Conservation (phyloP, 1,140 invertebrate genomes). For the Pachyrhynchus sulphureomaculatus region DNA sequence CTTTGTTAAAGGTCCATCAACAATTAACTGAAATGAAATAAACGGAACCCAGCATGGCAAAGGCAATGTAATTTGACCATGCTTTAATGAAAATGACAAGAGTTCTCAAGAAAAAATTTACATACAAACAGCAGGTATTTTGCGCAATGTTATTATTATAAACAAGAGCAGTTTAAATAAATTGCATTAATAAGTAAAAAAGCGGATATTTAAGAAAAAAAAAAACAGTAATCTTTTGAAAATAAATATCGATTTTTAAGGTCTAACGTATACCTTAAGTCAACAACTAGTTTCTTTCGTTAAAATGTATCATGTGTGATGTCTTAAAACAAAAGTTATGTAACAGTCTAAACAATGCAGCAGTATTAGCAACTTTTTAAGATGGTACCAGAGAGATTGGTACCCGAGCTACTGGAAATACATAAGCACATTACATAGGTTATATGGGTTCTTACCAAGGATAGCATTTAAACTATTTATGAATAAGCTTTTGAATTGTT, state of each 20-base stretch:
- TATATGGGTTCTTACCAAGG: conserved; percentile 45
- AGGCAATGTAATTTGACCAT: conserved; percentile 9
- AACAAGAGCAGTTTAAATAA: not conserved
- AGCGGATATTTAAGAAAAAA: too few relatives aligned
- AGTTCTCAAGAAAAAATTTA: conserved; percentile 19
- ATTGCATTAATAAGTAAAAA: too few relatives aligned
- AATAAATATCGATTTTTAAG: too few relatives aligned
- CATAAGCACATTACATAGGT: conserved; percentile 15
- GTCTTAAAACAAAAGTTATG: not conserved
- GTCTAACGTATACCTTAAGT: too few relatives aligned
- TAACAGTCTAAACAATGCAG: not conserved
- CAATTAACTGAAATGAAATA: not conserved
- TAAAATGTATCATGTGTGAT: not conserved
- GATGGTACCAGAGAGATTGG: not conserved
- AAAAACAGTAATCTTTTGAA: too few relatives aligned
- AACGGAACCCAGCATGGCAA: not conserved
- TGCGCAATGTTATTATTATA: conserved; percentile 8
- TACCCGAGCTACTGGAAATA: conserved; percentile 1
- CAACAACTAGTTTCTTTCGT: too few relatives aligned
- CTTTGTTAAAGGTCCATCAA: not conserved
- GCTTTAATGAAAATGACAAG: conserved; percentile 17
- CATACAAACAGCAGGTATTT: conserved; percentile 25
- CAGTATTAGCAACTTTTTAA: not conserved
- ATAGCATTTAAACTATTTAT: conserved; percentile 24
- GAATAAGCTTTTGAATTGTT: not conserved